These are phyloP conservation scores for Poecilia wingei DNA, from an alignment of 2,797 vertebrate genomes.

Conservation along the genomic window DNA sequence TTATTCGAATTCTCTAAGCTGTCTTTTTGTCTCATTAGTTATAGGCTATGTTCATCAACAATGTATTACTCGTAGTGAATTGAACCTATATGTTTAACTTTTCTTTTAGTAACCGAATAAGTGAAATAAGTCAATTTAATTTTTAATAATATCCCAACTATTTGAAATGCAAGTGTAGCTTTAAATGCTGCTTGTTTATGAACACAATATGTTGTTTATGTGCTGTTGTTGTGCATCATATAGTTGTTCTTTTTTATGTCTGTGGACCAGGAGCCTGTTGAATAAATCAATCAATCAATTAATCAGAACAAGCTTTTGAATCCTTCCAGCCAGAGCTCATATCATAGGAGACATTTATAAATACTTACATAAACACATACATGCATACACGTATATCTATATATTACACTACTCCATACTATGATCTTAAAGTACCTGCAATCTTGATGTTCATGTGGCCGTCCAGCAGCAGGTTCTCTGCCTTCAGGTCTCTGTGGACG, in stretches of 20 bases:
- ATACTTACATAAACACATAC: background rate
- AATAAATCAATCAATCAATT: background rate
- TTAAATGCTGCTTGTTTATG: slow-evolving; percentile 60
- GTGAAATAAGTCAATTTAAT: background rate
- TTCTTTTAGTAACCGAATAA: background rate
- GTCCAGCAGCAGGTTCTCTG: slow-evolving; percentile 95
- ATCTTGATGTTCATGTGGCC: slow-evolving; percentile 99
- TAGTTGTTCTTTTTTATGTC: too few relatives aligned
- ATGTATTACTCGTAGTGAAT: background rate
- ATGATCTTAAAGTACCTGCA: slow-evolving; percentile 83
- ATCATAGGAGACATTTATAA: slow-evolving; percentile 26
- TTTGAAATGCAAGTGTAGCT: slow-evolving; percentile 2
- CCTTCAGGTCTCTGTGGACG: slow-evolving; percentile 96
- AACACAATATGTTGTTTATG: slow-evolving; percentile 20
- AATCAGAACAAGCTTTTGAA: slow-evolving; percentile 21
- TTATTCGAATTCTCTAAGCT: background rate
- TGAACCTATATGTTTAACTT: background rate
- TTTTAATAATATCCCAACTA: background rate
- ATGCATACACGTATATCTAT: too few relatives aligned
- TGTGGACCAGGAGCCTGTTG: too few relatives aligned
- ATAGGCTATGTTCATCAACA: background rate
- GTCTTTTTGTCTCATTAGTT: too few relatives aligned
- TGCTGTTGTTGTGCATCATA: too few relatives aligned
- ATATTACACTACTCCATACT: background rate
- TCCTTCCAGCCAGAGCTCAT: slow-evolving; percentile 24